These are phyloP conservation scores for Lordiphosa mommai DNA, from an alignment of 1,140 invertebrate genomes.

Conservation along the genomic window DNA sequence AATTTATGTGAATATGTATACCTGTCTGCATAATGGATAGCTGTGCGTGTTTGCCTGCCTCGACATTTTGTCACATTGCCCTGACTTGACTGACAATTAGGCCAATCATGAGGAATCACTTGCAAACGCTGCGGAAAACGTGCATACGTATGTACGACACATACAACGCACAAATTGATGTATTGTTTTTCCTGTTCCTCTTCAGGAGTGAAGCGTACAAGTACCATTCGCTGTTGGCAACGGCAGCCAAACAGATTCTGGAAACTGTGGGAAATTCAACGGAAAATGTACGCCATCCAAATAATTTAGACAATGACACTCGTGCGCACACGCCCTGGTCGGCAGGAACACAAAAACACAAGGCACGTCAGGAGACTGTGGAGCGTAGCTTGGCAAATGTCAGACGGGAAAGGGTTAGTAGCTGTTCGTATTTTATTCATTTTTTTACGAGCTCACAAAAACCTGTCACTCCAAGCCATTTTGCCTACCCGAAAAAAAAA, in stretches of 20 bases:
- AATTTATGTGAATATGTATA: not conserved
- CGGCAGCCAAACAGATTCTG: not conserved
- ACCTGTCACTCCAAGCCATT: no score
- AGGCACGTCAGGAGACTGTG: slow-evolving; percentile 1
- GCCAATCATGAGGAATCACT: slow-evolving; percentile 61
- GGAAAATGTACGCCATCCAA: slow-evolving; percentile 60
- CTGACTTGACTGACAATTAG: slow-evolving; percentile 67
- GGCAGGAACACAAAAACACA: slow-evolving; percentile 11
- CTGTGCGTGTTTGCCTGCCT: slow-evolving; percentile 1
- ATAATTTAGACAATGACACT: slow-evolving; percentile 76
- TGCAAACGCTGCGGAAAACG: slow-evolving; percentile 39
- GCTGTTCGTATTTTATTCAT: no score
- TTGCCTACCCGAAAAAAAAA: no score
- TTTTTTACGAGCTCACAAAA: no score
- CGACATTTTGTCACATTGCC: slow-evolving; percentile 4
- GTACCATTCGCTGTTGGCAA: slow-evolving; percentile 2
- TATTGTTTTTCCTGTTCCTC: slow-evolving; percentile 48
- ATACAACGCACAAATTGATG: slow-evolving; percentile 51
- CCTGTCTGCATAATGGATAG: not conserved
- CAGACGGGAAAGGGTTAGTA: not conserved
- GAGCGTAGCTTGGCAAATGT: not conserved
- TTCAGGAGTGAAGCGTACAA: slow-evolving; percentile 3
- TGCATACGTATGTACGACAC: slow-evolving; percentile 21
- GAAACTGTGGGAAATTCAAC: slow-evolving; percentile 36
- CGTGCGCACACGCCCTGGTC: slow-evolving; percentile 68